Evolutionary conservation across 2,888 invertebrate genomes (phyloP), one percentile per base, ranked within the genome.

Genomic region (Argyra leucocephala): DNA sequence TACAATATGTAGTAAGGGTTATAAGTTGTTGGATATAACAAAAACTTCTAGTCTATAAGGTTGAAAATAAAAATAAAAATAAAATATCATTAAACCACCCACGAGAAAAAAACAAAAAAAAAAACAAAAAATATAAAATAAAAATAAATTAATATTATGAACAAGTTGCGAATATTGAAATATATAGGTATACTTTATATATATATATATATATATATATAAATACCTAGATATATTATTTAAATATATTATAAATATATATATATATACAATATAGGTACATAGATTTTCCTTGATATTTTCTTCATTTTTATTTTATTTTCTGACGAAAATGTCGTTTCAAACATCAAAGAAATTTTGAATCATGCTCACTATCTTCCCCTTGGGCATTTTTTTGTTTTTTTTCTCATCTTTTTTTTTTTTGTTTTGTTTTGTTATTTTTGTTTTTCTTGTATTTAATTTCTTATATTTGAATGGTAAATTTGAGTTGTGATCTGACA

Each of bases 31-130:
- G n/a, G n/a, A n/a, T n/a, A n/a, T n/a, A n/a, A n/a, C n/a, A n/a
- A n/a, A n/a, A n/a, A n/a, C n/a, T n/a, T n/a, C n/a, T n/a, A n/a
- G n/a, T n/a, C n/a, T n/a, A n/a, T n/a, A n/a, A n/a, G n/a, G n/a
- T n/a, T n/a, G n/a, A n/a, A n/a, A n/a, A n/a, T n/a, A n/a, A n/a
- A n/a, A n/a, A n/a, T n/a, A n/a, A 48, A 48, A 15, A 48, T 15
- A 48, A 48, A 48, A 48, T 48, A 48, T 15, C 48, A 48, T 48
- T 18, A 48, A 48, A 48, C n/a, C 48, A 48, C 48, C 48, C 48
- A 48, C 48, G 48, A 48, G 15, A 48, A 48, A 6, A 48, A 48
- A 48, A 15, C 1, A 48, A 48, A 48, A 5, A 2, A 48, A 48
- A 18, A 18, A 48, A 18, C 18, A 48, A 48, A 48, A 48, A 31